Evolutionary conservation across 1,140 invertebrate species (phyloP).

Genomic region (Pollicipes pollicipes): DNA sequence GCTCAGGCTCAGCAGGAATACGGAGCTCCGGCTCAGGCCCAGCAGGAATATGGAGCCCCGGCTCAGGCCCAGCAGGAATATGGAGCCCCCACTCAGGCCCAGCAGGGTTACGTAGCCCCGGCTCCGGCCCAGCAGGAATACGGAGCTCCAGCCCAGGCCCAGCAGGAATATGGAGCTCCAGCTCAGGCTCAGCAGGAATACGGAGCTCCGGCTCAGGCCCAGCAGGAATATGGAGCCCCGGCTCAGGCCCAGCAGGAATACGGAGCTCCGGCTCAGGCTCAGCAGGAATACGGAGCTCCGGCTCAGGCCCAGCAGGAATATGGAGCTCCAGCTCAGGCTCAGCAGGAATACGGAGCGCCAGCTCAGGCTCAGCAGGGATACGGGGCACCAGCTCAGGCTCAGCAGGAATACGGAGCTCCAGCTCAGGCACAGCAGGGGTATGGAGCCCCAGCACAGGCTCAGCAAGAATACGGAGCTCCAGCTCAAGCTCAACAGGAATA

Average conservation of each 20-base stretch:
- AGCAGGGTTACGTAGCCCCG: neutral
- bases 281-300: neutral
- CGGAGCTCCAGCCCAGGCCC: neutral
- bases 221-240: neutral
- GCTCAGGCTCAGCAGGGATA: neutral
- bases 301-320: neutral
- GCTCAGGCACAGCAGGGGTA: neutral
- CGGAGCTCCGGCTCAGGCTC: neutral
- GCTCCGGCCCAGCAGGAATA: neutral
- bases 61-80: neutral
- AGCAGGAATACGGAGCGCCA: neutral
- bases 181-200: neutral
- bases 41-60: neutral
- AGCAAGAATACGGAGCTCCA: neutral
- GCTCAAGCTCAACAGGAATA: neutral
- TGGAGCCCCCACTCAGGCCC: neutral
- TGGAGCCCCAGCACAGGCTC: neutral
- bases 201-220: neutral
- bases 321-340: neutral
- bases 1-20: neutral
- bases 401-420: neutral
- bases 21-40: neutral
- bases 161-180: neutral
- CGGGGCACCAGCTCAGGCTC: neutral
- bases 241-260: neutral